A percentile compares a stretch with the other conserved stretches of the same genome.
phyloP scores from a whole-genome alignment of 1,140 invertebrate species.

The Conus ventricosus region DNA sequence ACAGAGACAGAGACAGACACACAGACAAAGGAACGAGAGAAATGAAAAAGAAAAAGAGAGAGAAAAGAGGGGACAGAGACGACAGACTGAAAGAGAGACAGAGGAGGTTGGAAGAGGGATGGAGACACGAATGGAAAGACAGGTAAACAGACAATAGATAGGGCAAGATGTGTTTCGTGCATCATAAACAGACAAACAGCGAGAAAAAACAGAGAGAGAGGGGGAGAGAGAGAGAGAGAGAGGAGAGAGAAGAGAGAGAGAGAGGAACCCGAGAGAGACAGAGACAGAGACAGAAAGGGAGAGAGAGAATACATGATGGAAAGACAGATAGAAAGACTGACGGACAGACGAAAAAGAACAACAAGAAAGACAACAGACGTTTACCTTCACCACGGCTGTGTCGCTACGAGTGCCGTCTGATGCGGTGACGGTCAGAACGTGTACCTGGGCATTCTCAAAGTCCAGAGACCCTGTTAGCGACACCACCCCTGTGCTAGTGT shows the following conservation, averaged over 20 bases:
- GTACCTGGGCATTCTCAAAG: slow-evolving; percentile 49
- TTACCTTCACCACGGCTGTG: slow-evolving; percentile 25
- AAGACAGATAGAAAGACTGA: background rate
- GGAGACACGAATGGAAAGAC: too few species aligned
- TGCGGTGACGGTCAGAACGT: slow-evolving; percentile 48
- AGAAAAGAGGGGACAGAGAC: background rate
- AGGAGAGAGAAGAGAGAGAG: too few species aligned
- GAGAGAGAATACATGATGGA: background rate
- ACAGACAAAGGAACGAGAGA: too few species aligned
- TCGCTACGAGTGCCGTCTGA: slow-evolving; percentile 84
- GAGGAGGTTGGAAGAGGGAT: too few species aligned
- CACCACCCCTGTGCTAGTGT: slow-evolving; percentile 50
- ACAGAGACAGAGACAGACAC: too few species aligned
- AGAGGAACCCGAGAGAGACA: background rate
- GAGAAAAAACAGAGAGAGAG: too few species aligned
- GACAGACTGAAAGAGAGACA: background rate
- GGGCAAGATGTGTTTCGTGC: background rate
- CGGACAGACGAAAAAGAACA: too few species aligned
- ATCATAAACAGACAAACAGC: background rate
- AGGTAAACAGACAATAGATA: background rate
- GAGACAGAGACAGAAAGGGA: background rate
- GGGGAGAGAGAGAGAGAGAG: too few species aligned
- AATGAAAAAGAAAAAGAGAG: too few species aligned
- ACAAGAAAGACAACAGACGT: background rate
- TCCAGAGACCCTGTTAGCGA: slow-evolving; percentile 45